phyloP scores from a whole-genome alignment of 2,113 vertebrate genomes.

The Paralichthys olivaceus region DNA sequence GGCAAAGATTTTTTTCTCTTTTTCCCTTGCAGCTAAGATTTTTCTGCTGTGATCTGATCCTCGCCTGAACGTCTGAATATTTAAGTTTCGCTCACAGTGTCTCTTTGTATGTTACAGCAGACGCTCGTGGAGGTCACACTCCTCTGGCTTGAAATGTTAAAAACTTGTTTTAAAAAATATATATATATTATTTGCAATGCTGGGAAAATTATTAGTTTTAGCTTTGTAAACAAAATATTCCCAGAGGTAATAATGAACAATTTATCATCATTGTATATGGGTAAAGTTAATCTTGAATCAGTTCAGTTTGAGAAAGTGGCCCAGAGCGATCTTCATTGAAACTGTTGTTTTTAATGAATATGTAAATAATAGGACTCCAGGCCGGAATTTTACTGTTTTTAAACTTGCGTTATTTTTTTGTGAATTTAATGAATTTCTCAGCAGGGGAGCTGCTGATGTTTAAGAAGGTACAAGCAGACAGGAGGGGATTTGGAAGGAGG shows the following conservation, averaged over 20 bases:
- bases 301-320: constrained; percentile 1
- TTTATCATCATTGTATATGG: not conserved
- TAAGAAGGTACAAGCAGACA: constrained; percentile 42
- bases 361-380: not conserved
- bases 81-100: not conserved
- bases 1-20: not conserved
- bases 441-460: not conserved
- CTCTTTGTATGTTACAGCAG: constrained; percentile 6
- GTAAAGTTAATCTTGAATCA: constrained; percentile 12
- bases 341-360: constrained; percentile 4
- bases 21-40: constrained; percentile 4
- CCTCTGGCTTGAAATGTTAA: not conserved
- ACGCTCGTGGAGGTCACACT: not conserved
- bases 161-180: not conserved
- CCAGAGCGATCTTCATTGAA: not conserved
- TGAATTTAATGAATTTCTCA: not conserved
- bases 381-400: not conserved
- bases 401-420: too few relatives aligned
- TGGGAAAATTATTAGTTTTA: not conserved
- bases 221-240: constrained; percentile 18
- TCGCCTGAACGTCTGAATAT: constrained; percentile 19
- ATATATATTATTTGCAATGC: not conserved
- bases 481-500: constrained; percentile 69
- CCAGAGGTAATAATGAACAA: not conserved
- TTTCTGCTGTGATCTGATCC: constrained; percentile 3